Base-by-base conservation (phyloP, 2,888 invertebrate genomes). In the Criorhina ranunculi region DNA sequence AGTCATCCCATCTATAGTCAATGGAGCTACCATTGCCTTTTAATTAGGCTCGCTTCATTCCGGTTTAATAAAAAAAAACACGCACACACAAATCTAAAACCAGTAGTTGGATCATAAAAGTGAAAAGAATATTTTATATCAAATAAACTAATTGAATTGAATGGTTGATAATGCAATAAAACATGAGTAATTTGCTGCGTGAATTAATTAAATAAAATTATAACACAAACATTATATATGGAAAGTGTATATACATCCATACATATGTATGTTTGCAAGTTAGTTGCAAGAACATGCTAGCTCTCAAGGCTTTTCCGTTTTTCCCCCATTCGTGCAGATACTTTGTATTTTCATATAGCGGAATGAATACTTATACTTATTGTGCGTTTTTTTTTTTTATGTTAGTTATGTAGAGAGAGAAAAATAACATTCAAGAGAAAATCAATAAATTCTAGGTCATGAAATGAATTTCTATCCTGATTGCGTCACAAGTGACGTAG, bases 371-470 rank as follows among this genome's bases (percentile, higher is more conserved):
- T 46, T 33, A 46, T 46, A 33, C 46, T 46, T 62, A 46, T 62
- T 49, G 49, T 9, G 35, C 11, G 11, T 17, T 19, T 15, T 60
- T 17, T 17, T 44, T 29, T 17, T 44, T 12, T 3, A 1, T 8
- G 29, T 6, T 15, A 7, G 44, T n/a, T 15, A n/a, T 17, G 46
- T 11, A 8, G 8, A 17, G 24, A 17, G n/a, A n/a, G 9, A 5
- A n/a, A 19, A 24, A 35, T 7, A 49, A 35, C n/a, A 24, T 49
- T 24, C 9, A 12, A 15, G 33, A 11, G 51, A 62, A 66, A 66
- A 66, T 66, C 66, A 35, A 66, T 66, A 66, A 24, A 37, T 66
- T 66, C 66, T 66, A 66, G 66, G 66, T 66, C 66, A 66, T 66
- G 51, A 51, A 37, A 49, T 35, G 29, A 15, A 59, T 15, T 55